Evolutionary conservation across 1,140 invertebrate genomes (phyloP).

Genomic region (Caenorhabditis remanei): DNA sequence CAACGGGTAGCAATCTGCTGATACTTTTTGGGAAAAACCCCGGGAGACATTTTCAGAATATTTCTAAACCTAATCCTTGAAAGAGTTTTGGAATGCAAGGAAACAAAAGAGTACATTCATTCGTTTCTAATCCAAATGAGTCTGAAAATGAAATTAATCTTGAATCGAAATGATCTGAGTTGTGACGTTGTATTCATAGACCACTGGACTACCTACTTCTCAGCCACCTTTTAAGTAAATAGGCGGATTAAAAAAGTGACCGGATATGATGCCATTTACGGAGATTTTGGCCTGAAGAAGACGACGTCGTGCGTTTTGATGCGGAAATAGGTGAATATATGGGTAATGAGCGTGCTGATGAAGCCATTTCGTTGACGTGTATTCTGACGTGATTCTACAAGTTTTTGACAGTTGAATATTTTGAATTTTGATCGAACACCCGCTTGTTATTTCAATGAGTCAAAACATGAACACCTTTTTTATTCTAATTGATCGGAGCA

Average conservation of each 20-base stretch:
- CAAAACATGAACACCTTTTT: no score
- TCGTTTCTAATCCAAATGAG: no score
- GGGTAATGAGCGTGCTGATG: constrained; percentile 53
- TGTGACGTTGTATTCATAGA: constrained; percentile 5
- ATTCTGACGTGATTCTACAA: constrained; percentile 4
- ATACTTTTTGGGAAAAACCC: no score
- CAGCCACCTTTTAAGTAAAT: constrained; percentile 45
- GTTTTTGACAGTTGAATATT: neutral
- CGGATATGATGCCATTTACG: constrained; percentile 50
- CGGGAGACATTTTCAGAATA: no score
- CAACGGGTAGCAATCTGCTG: no score
- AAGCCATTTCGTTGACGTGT: constrained; percentile 27
- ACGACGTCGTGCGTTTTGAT: constrained; percentile 28
- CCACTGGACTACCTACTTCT: neutral
- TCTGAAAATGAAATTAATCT: no score
- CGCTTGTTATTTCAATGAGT: no score
- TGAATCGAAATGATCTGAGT: constrained; percentile 18
- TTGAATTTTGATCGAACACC: neutral
- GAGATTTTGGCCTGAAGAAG: neutral
- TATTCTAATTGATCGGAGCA: no score
- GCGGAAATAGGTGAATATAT: constrained; percentile 52
- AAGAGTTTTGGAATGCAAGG: no score
- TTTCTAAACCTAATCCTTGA: no score
- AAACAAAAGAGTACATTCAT: no score
- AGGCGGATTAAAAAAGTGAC: constrained; percentile 51